phyloP scores from a whole-genome alignment of 2,888 invertebrate genomes.

The Mylabris sibirica region DNA sequence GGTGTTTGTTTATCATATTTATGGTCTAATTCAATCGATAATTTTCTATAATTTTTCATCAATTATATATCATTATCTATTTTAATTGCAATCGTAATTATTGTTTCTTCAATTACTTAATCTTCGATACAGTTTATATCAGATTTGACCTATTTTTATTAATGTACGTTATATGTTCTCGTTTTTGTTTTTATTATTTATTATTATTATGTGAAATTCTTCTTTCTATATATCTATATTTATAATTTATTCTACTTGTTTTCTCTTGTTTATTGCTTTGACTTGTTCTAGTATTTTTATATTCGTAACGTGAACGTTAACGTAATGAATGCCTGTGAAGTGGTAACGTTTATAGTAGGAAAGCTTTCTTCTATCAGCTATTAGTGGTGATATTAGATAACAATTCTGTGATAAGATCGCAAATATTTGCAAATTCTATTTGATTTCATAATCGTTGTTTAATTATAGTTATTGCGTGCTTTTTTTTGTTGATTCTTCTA shows the following conservation, averaged over 20 bases:
- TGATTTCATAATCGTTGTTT: too few relatives aligned
- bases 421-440: too few relatives aligned
- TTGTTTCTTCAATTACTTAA: background rate
- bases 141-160: background rate
- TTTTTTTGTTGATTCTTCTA: too few relatives aligned
- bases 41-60: background rate
- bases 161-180: background rate
- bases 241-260: background rate
- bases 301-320: too few relatives aligned
- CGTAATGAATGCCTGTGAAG: too few relatives aligned
- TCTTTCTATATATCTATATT: background rate
- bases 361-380: too few relatives aligned
- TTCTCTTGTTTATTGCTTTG: background rate
- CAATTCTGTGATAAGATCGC: too few relatives aligned
- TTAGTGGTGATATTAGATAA: too few relatives aligned
- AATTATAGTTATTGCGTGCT: too few relatives aligned
- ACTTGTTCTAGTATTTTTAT: background rate
- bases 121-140: background rate
- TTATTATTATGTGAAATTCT: background rate
- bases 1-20: too few relatives aligned
- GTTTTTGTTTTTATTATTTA: background rate
- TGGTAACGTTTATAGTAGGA: too few relatives aligned
- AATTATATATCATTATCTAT: background rate
- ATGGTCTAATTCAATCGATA: background rate
- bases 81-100: background rate